phyloP scores from a whole-genome alignment of 1,140 invertebrate species.

The Zeugodacus cucurbitae region DNA sequence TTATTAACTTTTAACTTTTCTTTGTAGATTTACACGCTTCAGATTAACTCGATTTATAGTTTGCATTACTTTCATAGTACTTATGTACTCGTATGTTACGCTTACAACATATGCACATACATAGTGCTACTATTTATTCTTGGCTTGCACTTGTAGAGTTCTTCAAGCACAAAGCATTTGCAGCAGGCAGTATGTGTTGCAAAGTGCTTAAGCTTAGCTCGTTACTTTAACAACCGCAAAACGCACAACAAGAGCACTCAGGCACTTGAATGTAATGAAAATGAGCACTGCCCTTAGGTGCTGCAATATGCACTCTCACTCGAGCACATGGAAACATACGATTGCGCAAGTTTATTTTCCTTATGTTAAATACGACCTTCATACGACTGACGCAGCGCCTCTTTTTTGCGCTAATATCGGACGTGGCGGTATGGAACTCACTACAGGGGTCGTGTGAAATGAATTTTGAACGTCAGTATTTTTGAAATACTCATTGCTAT shows the following conservation, averaged over 20 bases:
- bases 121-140: not conserved
- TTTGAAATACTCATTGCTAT: too few relatives aligned
- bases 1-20: not conserved
- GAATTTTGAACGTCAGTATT: not conserved
- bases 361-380: too few relatives aligned
- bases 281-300: slow-evolving; percentile 28
- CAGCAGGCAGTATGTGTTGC: not conserved
- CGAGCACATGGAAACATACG: not conserved
- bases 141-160: not conserved
- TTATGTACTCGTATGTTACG: not conserved
- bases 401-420: too few relatives aligned
- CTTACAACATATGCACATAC: not conserved
- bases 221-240: slow-evolving; percentile 18
- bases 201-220: not conserved
- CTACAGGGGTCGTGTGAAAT: too few relatives aligned
- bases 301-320: not conserved
- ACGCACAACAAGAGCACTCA: slow-evolving; percentile 25
- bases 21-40: not conserved
- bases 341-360: too few relatives aligned
- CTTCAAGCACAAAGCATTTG: not conserved
- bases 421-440: too few relatives aligned
- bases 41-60: not conserved
- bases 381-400: too few relatives aligned
- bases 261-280: slow-evolving; percentile 15
- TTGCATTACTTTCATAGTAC: not conserved